A percentile compares a stretch with the other conserved stretches of the same genome.
These are phyloP conservation scores for Monoplex corrugatus DNA, from an alignment of 2,888 invertebrate genomes.

Conservation along the genomic window DNA sequence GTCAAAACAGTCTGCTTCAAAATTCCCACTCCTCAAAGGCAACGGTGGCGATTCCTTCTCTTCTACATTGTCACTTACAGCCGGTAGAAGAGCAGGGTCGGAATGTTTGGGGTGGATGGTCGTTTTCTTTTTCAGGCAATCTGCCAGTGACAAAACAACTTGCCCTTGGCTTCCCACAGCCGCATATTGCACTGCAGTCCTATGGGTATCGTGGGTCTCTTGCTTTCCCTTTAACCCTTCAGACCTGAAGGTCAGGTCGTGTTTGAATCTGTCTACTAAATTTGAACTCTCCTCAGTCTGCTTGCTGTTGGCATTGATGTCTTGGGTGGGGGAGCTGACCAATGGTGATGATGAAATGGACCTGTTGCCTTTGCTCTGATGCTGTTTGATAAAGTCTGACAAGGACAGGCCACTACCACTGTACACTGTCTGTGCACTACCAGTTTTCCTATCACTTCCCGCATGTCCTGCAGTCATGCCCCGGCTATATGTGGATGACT, in stretches of 20 bases:
- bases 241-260: not conserved
- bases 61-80: not conserved
- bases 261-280: not conserved
- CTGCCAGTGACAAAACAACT: conserved; percentile 20
- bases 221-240: not conserved
- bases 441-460: not conserved
- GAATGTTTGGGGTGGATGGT: not conserved
- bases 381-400: conserved; percentile 38
- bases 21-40: not conserved
- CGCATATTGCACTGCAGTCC: not conserved
- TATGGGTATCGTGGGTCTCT: not conserved
- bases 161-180: not conserved
- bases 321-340: not conserved
- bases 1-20: not conserved
- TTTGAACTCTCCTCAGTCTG: not conserved
- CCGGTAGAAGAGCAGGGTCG: not conserved
- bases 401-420: conserved; percentile 26
- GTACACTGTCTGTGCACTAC: not conserved
- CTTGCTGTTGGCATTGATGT: not conserved
- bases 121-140: conserved; percentile 39
- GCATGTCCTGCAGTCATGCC: not conserved
- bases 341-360: not conserved
- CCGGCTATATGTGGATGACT: not conserved
- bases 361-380: conserved; percentile 21
- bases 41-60: not conserved